These are phyloP conservation scores for Pipra filicauda DNA, from an alignment of 2,113 vertebrate genomes.

Conservation along the genomic window DNA sequence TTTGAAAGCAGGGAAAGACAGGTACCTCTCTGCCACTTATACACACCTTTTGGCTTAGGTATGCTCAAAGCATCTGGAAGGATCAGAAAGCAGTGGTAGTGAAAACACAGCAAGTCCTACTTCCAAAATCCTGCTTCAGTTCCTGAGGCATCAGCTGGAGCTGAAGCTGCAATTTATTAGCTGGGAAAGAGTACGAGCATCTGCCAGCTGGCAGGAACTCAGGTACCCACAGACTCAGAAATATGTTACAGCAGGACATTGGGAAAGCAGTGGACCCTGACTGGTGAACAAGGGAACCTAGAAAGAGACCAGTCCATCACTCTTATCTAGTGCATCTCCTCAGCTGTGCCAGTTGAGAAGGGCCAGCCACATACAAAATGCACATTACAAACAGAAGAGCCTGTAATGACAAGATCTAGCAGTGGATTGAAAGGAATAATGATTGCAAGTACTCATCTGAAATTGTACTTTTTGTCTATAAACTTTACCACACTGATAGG, in stretches of 20 bases:
- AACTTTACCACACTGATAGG: not conserved
- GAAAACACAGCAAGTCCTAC: not conserved
- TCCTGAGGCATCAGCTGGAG: not conserved
- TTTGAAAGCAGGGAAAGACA: not conserved
- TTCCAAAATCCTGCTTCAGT: not conserved
- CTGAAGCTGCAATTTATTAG: not conserved
- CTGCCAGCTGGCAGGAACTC: not conserved
- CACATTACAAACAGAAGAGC: not conserved
- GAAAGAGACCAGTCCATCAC: not conserved
- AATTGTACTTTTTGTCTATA: not conserved
- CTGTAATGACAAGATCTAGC: not conserved
- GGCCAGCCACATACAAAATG: not conserved
- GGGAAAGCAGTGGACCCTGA: not conserved
- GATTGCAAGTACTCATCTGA: not conserved
- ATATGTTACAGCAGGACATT: not conserved
- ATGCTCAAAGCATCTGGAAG: not conserved
- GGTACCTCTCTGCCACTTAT: not conserved
- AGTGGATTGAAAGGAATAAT: not conserved
- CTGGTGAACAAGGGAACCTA: not conserved
- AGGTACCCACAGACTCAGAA: not conserved
- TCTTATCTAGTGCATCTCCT: not conserved
- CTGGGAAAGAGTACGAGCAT: not conserved
- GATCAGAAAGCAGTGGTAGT: not conserved
- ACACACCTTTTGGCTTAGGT: not conserved
- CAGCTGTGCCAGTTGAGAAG: not conserved